Base-by-base conservation (phyloP, 1,140 invertebrate genomes). In the Cotesia glomerata region DNA sequence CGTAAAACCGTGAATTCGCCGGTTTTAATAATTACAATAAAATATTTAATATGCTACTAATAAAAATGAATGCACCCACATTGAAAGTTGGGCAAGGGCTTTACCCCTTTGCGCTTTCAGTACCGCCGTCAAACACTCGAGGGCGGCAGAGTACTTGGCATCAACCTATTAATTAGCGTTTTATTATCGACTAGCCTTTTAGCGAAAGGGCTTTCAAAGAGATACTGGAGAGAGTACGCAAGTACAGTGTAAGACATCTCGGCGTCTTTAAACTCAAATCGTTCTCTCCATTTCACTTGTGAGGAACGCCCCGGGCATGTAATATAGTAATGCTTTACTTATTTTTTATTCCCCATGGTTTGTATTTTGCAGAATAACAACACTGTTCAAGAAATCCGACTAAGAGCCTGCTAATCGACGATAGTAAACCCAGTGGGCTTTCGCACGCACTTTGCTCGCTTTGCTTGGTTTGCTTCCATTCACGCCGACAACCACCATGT, bases 161-260 rank as follows among this genome's bases (percentile, higher is more conserved):
- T 52, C 74, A 58, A 64, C 73, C 65, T 67, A 74, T 76, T 76
- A 76, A 76, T 76, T 76, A 76, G 59, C 67, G 69, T 76, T 74
- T 76, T 74, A 76, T 72, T 74, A 76, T 72, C 68, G 71, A 64
- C 71, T 64, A 71, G 68, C 71, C 73, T 71, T 51, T 74, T 64
- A 67, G 69, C 54, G 56, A 52, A 59, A 65, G 67, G 36, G 62
- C 36, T 52, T 34, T 64, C 35, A 67, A 39, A 26, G 18, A 58
- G 45, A 54, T 61, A 45, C 64, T 74, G 52, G 18, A 13, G 7
- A 35, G 4, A 9, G 62, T n/a, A 58, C 9, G 32, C 45, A 54
- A 52, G 51, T 34, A 49, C 11, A 11, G 39, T 45, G 11, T 8
- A 45, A 45, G 39, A 39, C 36, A 32, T 51, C 58, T 35, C 54